Evolutionary conservation across 2,797 vertebrate genomes (phyloP).

Genomic region (Neoniphon sammara): DNA sequence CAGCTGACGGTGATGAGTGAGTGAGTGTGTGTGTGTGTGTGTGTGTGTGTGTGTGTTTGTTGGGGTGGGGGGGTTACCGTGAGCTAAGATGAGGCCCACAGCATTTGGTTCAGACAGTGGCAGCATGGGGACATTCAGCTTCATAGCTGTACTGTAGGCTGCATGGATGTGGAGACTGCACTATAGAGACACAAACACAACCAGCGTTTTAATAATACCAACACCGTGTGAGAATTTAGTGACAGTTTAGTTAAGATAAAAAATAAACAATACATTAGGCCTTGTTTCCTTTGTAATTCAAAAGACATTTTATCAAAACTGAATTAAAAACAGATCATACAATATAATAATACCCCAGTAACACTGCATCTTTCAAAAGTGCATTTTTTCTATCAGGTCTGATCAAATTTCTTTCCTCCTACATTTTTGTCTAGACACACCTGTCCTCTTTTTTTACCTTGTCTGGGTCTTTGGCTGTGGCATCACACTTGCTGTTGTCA

Average conservation of each 20-base stretch:
- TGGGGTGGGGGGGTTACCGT: constrained; percentile 82
- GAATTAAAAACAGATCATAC: neutral
- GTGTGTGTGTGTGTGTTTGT: no score
- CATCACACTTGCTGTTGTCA: constrained; percentile 88
- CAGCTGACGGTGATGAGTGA: neutral
- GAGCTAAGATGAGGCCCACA: constrained; percentile 92
- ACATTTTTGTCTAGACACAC: constrained; percentile 2
- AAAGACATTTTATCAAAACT: neutral
- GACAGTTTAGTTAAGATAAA: neutral
- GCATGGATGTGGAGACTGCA: constrained; percentile 96
- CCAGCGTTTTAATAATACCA: constrained; percentile 3
- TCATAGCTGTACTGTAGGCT: constrained; percentile 91
- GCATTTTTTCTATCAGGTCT: neutral
- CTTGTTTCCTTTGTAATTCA: neutral
- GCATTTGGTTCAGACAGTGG: constrained; percentile 94
- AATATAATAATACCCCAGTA: neutral
- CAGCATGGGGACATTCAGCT: constrained; percentile 89
- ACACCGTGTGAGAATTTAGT: neutral
- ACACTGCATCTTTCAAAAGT: neutral
- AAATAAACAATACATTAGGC: neutral
- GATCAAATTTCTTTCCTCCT: neutral
- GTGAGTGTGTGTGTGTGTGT: no score
- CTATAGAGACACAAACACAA: constrained; percentile 77
- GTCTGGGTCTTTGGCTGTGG: constrained; percentile 87
- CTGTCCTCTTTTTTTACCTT: constrained; percentile 78